Conservation (phyloP, 2,888 invertebrate genomes). For the Torymus texanus region DNA sequence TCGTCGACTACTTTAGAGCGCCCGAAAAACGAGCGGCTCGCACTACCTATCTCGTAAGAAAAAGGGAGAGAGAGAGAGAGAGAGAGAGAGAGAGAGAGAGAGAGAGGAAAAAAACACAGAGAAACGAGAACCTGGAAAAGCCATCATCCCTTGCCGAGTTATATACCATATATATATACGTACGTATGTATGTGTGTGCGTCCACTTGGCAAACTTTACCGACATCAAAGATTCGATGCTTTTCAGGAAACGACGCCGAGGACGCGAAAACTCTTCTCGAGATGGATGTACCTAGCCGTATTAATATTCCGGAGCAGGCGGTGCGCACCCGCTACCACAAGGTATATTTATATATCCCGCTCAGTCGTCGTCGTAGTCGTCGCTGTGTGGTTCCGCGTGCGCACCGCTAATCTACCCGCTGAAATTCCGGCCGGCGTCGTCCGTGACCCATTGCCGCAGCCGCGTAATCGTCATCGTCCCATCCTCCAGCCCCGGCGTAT, state of each 20-base stretch:
- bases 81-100: neutral
- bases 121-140: neutral
- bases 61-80: neutral
- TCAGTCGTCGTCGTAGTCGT: neutral
- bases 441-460: conserved; percentile 41
- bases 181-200: neutral
- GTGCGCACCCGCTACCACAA: conserved; percentile 22
- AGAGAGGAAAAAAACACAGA: conserved; percentile 3
- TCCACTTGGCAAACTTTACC: conserved; percentile 29
- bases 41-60: neutral
- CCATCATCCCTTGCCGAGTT: neutral
- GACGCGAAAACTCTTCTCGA: too few species aligned
- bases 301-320: conserved; percentile 45
- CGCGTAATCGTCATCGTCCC: conserved; percentile 40
- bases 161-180: neutral
- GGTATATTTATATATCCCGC: conserved; percentile 28
- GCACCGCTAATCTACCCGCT: conserved; percentile 33
- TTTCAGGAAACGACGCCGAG: conserved; percentile 33
- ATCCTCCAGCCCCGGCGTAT: neutral
- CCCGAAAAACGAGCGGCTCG: neutral
- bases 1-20: conserved; percentile 1
- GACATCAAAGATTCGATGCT: conserved; percentile 47
- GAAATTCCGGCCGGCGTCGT: conserved; percentile 18
- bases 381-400: conserved; percentile 32
- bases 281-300: neutral